These are phyloP conservation scores for Synergus gifuensis DNA, from an alignment of 2,888 invertebrate species.

Conservation along the genomic window DNA sequence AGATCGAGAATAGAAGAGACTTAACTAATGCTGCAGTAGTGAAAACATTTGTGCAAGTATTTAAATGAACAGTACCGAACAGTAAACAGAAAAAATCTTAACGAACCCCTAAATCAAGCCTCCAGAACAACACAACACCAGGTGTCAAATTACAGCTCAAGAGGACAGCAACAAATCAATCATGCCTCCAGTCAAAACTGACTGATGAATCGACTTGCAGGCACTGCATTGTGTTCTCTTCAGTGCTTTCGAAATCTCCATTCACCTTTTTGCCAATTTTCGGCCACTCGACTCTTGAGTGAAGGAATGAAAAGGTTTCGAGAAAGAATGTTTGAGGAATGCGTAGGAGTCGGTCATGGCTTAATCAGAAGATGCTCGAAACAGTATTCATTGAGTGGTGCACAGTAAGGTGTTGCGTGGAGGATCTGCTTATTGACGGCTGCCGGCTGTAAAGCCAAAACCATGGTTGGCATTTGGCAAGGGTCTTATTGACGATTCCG, in stretches of 20 bases:
- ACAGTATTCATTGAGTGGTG: constrained; percentile 31
- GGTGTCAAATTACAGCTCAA: background rate
- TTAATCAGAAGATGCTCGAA: constrained; percentile 23
- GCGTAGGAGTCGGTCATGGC: constrained; percentile 19
- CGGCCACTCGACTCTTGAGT: constrained; percentile 25
- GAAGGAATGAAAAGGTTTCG: constrained; percentile 17
- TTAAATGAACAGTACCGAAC: background rate
- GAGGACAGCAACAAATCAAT: constrained; percentile 15
- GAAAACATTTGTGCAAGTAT: background rate
- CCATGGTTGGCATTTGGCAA: constrained; percentile 44
- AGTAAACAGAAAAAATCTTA: background rate
- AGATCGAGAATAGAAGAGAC: background rate
- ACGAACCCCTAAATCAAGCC: background rate
- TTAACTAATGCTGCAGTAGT: background rate
- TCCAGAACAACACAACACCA: background rate
- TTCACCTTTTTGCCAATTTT: constrained; percentile 30
- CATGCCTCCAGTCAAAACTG: background rate
- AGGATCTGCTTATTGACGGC: constrained; percentile 23
- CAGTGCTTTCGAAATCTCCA: constrained; percentile 1
- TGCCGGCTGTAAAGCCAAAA: background rate
- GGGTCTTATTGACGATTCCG: constrained; percentile 56
- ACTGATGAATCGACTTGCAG: constrained; percentile 17
- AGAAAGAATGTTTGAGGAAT: constrained; percentile 35
- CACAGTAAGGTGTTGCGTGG: constrained; percentile 38
- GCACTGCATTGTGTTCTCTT: constrained; percentile 1